phyloP scores from a whole-genome alignment of 1,140 invertebrate genomes.

The Solen grandis region DNA sequence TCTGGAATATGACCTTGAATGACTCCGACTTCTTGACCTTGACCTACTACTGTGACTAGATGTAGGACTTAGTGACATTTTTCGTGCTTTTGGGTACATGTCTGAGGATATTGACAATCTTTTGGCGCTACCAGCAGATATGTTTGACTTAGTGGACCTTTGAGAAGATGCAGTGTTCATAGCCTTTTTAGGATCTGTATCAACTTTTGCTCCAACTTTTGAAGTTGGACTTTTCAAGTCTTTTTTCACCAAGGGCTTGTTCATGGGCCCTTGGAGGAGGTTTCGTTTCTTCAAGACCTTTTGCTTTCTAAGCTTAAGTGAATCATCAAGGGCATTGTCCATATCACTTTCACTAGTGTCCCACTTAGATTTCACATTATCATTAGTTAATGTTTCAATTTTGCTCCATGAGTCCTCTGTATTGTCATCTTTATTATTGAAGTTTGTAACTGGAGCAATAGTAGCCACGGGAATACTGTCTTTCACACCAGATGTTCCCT shows the following conservation, averaged over 20 bases:
- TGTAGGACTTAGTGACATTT: constrained; percentile 50
- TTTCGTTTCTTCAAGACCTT: constrained; percentile 48
- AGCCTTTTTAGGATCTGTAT: constrained; percentile 22
- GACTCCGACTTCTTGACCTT: constrained; percentile 44
- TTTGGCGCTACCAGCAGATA: constrained; percentile 40
- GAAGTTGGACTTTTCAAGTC: constrained; percentile 16
- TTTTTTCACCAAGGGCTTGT: constrained; percentile 13
- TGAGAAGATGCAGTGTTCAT: constrained; percentile 16
- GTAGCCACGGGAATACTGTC: constrained; percentile 9
- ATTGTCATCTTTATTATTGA: constrained; percentile 41
- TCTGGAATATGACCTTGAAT: constrained; percentile 53
- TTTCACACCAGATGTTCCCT: constrained; percentile 24
- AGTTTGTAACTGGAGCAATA: background rate
- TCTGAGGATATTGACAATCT: constrained; percentile 16
- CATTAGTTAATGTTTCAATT: constrained; percentile 70
- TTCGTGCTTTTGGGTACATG: constrained; percentile 8
- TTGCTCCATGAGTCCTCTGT: constrained; percentile 74
- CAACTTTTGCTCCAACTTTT: constrained; percentile 22
- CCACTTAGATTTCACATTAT: constrained; percentile 75
- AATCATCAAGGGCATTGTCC: constrained; percentile 59
- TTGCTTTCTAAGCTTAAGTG: constrained; percentile 38
- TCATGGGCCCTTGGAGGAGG: background rate
- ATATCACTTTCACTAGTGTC: constrained; percentile 78
- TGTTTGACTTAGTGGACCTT: constrained; percentile 52
- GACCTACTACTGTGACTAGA: constrained; percentile 59